These are phyloP conservation scores for Elanus axillaris DNA, from an alignment of 2,113 vertebrate species.

Conservation along the genomic window DNA sequence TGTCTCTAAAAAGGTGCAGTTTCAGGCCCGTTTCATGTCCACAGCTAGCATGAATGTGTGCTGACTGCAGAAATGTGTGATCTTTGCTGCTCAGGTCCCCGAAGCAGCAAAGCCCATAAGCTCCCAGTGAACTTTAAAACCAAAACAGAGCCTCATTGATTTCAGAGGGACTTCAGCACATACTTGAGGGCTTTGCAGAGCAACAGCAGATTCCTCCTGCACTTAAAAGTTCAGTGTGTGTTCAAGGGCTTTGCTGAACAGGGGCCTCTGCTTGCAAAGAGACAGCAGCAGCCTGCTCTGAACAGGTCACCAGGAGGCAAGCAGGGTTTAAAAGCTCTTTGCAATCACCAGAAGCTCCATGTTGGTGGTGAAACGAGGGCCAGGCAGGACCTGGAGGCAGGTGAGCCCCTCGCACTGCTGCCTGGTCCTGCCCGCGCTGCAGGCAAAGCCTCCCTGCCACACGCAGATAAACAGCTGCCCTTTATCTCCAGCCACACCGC, in stretches of 20 bases:
- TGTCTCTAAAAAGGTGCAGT: not conserved
- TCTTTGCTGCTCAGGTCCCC: not conserved
- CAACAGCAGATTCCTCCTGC: not conserved
- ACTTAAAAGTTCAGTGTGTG: not conserved
- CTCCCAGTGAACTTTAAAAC: not conserved
- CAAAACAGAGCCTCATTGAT: not conserved
- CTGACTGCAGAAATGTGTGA: not conserved
- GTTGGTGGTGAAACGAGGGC: not conserved
- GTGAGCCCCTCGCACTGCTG: not conserved
- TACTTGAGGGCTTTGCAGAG: not conserved
- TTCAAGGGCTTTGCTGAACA: not conserved
- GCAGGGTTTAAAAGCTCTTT: not conserved
- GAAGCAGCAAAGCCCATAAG: not conserved
- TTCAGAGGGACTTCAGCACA: not conserved
- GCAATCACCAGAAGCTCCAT: not conserved
- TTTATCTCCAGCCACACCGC: conserved; percentile 38
- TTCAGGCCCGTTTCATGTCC: not conserved
- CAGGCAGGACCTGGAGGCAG: not conserved
- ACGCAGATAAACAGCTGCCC: conserved; percentile 20
- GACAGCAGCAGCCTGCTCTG: not conserved
- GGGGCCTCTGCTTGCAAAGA: not conserved
- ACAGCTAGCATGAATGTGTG: rapidly evolving
- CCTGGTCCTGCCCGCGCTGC: not conserved
- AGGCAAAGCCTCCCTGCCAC: not conserved
- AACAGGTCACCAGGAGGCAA: not conserved